Conservation (phyloP, 2,797 vertebrate genomes). For the Xyrichtys novacula region DNA sequence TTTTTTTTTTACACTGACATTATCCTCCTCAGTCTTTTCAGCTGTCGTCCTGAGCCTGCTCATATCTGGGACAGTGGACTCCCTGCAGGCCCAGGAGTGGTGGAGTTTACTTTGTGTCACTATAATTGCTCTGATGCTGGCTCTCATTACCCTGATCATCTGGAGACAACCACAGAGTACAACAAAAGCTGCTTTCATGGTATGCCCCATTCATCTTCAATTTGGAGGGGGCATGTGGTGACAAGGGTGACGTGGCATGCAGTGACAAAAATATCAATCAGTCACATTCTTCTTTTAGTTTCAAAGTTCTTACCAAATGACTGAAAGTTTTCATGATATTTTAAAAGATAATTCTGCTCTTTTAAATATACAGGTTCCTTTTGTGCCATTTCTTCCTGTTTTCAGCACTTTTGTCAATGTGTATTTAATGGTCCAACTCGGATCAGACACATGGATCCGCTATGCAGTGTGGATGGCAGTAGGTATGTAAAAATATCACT, state of each 20-base stretch:
- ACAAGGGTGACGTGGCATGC: too few species aligned
- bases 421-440: conserved; percentile 83
- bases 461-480: conserved; percentile 80
- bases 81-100: conserved; percentile 65
- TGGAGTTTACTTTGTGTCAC: conserved; percentile 83
- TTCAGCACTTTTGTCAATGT: conserved; percentile 82
- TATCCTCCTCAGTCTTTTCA: conserved; percentile 76
- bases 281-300: not conserved
- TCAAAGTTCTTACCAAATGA: not conserved
- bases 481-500: conserved; percentile 51
- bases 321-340: not conserved
- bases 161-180: conserved; percentile 88
- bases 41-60: conserved; percentile 77
- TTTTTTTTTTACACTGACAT: not conserved
- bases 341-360: not conserved
- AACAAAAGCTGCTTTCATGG: conserved; percentile 86
- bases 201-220: conserved; percentile 50
- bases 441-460: conserved; percentile 81
- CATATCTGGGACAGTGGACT: conserved; percentile 62
- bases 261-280: not conserved
- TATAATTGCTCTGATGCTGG: conserved; percentile 70
- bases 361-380: conserved; percentile 66
- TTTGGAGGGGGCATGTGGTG: not conserved
- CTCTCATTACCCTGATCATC: conserved; percentile 77
- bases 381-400: conserved; percentile 74